phyloP scores from a whole-genome alignment of 1,140 invertebrate species.

The Drosophila tropicalis region DNA sequence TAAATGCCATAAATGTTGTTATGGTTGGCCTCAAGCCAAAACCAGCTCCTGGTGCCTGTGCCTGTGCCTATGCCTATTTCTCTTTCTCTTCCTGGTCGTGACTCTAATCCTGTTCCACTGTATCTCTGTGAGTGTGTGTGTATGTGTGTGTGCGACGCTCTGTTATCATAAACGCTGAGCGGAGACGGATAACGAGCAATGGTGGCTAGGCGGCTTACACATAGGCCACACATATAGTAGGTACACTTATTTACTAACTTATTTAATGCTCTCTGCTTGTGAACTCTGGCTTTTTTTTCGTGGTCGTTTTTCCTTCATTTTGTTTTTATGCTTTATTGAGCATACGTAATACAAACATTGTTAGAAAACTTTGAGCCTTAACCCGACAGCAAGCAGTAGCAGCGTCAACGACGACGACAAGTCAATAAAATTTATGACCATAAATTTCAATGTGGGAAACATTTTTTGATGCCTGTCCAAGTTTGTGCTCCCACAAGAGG shows the following conservation, averaged over 20 bases:
- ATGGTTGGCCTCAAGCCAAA: slow-evolving; percentile 19
- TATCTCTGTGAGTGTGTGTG: too few species aligned
- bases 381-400: slow-evolving; percentile 7
- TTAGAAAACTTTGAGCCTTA: slow-evolving; percentile 20
- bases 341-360: slow-evolving; percentile 12
- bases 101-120: background rate
- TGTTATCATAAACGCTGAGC: background rate
- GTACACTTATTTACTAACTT: slow-evolving; percentile 10
- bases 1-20: slow-evolving; percentile 60
- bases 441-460: slow-evolving; percentile 58
- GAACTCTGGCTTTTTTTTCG: slow-evolving; percentile 27
- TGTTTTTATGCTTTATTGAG: slow-evolving; percentile 30
- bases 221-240: background rate
- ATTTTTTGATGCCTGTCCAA: slow-evolving; percentile 53
- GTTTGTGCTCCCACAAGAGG: slow-evolving; percentile 29
- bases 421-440: slow-evolving; percentile 76
- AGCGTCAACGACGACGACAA: slow-evolving; percentile 44
- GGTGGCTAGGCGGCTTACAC: background rate
- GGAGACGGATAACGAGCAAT: too few species aligned
- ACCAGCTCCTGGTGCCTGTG: background rate
- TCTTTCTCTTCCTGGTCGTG: background rate
- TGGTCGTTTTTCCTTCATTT: slow-evolving; percentile 35
- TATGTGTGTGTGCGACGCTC: background rate
- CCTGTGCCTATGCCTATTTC: background rate
- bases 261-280: slow-evolving; percentile 19